phyloP scores from a whole-genome alignment of 2,113 vertebrate species.

The Rhombomys opimus region DNA sequence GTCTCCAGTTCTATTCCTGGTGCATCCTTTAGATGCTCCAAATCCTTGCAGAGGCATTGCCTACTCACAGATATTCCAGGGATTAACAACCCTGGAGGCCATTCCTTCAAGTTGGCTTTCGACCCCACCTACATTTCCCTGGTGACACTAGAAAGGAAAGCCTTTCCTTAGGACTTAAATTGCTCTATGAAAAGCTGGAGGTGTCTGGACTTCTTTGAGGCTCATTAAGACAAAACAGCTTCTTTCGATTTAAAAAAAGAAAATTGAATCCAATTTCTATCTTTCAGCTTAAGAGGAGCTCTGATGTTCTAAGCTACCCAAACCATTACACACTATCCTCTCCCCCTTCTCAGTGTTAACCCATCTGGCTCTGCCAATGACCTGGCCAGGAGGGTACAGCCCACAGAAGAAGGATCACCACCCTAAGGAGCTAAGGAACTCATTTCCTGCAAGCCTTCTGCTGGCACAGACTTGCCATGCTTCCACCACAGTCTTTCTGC shows the following conservation, averaged over 20 bases:
- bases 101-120: neutral
- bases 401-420: neutral
- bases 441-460: neutral
- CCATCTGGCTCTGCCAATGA: neutral
- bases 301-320: neutral
- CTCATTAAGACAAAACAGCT: neutral
- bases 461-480: no score
- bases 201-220: neutral
- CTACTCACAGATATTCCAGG: neutral
- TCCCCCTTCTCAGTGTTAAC: neutral
- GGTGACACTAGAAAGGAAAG: neutral
- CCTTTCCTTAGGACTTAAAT: neutral
- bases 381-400: neutral
- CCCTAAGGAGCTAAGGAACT: no score
- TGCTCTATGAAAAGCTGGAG: neutral
- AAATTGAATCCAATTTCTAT: neutral
- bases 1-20: neutral
- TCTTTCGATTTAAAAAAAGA: neutral
- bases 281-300: neutral
- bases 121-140: neutral
- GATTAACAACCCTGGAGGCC: neutral
- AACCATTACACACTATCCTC: neutral
- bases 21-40: neutral
- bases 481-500: neutral
- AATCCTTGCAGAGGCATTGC: neutral